phyloP scores from a whole-genome alignment of 2,888 invertebrate species.

The Arge pagana region DNA sequence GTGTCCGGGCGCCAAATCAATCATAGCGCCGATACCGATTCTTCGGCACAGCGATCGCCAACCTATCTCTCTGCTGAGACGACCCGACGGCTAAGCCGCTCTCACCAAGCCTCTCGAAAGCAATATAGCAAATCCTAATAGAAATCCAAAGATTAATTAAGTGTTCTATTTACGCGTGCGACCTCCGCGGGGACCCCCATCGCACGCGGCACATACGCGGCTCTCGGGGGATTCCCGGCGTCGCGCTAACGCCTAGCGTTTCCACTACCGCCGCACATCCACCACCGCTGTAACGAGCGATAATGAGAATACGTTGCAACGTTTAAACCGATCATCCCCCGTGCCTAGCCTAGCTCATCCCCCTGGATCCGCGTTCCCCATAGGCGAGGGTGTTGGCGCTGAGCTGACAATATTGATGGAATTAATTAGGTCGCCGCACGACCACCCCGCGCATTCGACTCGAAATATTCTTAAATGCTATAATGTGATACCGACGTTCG shows the following conservation, averaged over 20 bases:
- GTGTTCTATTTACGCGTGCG: slow-evolving; percentile 41
- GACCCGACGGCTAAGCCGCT: too few species aligned
- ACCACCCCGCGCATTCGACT: too few species aligned
- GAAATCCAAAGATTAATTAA: slow-evolving; percentile 53
- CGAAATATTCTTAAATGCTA: too few species aligned
- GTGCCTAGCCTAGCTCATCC: slow-evolving; percentile 5
- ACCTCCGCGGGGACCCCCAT: slow-evolving; percentile 38
- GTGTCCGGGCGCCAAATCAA: too few species aligned
- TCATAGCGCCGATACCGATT: too few species aligned
- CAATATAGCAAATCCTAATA: slow-evolving; percentile 50
- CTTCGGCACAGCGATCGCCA: too few species aligned
- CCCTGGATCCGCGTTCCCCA: not conserved
- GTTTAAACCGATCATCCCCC: slow-evolving; percentile 36
- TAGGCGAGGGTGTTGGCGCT: slow-evolving; percentile 18
- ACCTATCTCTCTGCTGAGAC: too few species aligned
- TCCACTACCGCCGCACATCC: not conserved
- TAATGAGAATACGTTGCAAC: slow-evolving; percentile 37
- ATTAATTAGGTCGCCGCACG: slow-evolving; percentile 27
- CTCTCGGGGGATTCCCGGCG: slow-evolving; percentile 35
- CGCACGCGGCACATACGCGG: slow-evolving; percentile 18
- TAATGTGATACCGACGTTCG: too few species aligned
- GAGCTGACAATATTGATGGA: slow-evolving; percentile 29
- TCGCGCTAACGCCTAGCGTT: slow-evolving; percentile 22
- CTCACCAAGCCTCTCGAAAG: slow-evolving; percentile 32
- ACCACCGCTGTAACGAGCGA: slow-evolving; percentile 18